A percentile compares a stretch with the other conserved stretches of the same genome.
phyloP scores from a whole-genome alignment of 2,888 invertebrate genomes.

The Exephanes ischioxanthus region DNA sequence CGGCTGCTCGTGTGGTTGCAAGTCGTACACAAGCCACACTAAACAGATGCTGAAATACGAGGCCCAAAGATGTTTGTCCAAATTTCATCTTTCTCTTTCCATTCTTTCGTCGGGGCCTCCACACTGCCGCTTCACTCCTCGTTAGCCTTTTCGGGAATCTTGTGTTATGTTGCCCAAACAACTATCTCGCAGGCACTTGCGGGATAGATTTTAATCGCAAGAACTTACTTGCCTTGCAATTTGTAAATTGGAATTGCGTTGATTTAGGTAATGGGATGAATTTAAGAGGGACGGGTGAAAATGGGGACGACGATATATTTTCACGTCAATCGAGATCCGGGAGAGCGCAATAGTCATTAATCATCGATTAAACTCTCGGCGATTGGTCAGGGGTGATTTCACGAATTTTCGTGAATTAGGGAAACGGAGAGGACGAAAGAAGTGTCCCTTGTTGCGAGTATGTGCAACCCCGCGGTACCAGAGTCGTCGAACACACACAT shows the following conservation, averaged over 20 bases:
- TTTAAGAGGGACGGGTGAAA: neutral
- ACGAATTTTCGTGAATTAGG: conserved; percentile 83
- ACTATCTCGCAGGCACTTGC: neutral
- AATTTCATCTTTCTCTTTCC: conserved; percentile 69
- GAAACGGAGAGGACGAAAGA: conserved; percentile 70
- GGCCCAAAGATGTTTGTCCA: conserved; percentile 76
- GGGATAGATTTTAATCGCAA: conserved; percentile 4
- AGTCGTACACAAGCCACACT: conserved; percentile 61
- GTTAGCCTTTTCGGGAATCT: conserved; percentile 63
- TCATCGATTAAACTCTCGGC: conserved; percentile 84
- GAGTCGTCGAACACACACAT: conserved; percentile 13
- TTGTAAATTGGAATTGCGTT: conserved; percentile 14
- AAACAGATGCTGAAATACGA: conserved; percentile 84
- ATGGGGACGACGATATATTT: conserved; percentile 39
- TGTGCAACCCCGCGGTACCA: conserved; percentile 40
- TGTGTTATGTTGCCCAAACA: conserved; percentile 40
- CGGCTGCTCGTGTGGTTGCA: neutral
- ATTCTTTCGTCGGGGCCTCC: conserved; percentile 21
- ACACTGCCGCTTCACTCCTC: neutral
- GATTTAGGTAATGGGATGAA: conserved; percentile 12
- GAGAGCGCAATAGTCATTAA: conserved; percentile 78
- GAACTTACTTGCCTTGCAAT: neutral
- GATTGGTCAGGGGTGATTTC: conserved; percentile 83
- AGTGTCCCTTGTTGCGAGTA: conserved; percentile 20
- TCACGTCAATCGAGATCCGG: conserved; percentile 17